These are phyloP conservation scores for Temnothorax rugatulus DNA, from an alignment of 2,888 invertebrate genomes.

Conservation along the genomic window DNA sequence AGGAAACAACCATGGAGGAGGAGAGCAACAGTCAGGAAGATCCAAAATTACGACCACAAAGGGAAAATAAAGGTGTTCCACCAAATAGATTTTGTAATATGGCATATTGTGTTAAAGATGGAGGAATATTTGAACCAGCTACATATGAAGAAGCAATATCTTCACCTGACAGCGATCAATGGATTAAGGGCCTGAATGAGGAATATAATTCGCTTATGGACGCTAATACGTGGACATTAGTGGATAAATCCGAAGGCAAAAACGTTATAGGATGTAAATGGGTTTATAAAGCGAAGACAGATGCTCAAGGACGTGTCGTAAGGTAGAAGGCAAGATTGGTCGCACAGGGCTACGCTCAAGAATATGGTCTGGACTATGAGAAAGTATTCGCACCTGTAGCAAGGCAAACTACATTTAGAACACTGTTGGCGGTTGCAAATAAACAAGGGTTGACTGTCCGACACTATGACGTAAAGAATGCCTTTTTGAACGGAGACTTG, in stretches of 20 bases:
- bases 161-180: neutral
- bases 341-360: constrained; percentile 18
- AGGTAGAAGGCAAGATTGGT: constrained; percentile 29
- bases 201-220: neutral
- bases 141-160: constrained; percentile 20
- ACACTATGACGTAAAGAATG: constrained; percentile 12
- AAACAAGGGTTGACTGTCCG: too few relatives aligned
- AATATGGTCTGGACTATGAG: neutral
- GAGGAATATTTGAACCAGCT: neutral
- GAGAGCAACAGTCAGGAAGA: constrained; percentile 63
- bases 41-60: neutral
- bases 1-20: neutral
- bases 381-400: too few relatives aligned
- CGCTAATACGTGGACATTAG: neutral
- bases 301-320: neutral
- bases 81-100: neutral
- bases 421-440: too few relatives aligned
- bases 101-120: neutral
- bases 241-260: neutral
- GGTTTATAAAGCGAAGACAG: constrained; percentile 7
- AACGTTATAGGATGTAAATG: neutral
- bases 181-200: constrained; percentile 10
- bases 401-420: too few relatives aligned
- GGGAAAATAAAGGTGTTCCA: neutral
- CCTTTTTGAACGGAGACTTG: constrained; percentile 46